Conservation (phyloP, 2,113 vertebrate species). For the Penelope pileata region DNA sequence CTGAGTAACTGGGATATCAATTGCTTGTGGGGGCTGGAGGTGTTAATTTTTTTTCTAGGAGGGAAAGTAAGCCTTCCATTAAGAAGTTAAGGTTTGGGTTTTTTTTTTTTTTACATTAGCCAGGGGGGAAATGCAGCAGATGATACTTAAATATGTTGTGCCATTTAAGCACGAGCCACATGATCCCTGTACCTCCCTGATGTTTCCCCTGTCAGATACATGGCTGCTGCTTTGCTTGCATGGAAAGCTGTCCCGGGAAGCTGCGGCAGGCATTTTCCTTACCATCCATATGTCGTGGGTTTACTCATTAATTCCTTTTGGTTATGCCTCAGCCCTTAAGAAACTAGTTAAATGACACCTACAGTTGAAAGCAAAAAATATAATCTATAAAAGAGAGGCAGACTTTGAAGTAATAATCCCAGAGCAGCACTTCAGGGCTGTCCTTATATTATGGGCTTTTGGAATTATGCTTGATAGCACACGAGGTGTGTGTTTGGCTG, state of each 20-base stretch:
- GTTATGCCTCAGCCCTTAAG: background rate
- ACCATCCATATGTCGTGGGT: background rate
- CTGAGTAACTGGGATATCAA: too few species aligned
- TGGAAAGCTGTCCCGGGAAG: background rate
- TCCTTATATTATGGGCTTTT: background rate
- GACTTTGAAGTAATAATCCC: background rate
- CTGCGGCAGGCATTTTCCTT: background rate
- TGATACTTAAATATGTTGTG: background rate
- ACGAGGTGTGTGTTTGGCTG: background rate
- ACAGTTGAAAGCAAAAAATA: background rate
- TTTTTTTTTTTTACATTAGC: background rate
- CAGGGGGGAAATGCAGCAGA: background rate
- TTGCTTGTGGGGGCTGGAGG: background rate
- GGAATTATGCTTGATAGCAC: background rate
- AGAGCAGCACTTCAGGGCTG: background rate
- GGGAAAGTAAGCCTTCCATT: background rate
- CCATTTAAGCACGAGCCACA: background rate
- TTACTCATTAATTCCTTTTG: background rate
- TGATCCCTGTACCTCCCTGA: background rate
- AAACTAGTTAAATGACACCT: background rate
- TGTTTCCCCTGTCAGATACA: fast-evolving
- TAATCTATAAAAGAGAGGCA: background rate
- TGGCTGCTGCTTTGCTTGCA: background rate
- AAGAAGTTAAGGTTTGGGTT: fast-evolving
- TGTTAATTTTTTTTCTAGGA: background rate